Conservation (phyloP, 92 coral and sea anemone genomes). For the Pocillopora meandrina region DNA sequence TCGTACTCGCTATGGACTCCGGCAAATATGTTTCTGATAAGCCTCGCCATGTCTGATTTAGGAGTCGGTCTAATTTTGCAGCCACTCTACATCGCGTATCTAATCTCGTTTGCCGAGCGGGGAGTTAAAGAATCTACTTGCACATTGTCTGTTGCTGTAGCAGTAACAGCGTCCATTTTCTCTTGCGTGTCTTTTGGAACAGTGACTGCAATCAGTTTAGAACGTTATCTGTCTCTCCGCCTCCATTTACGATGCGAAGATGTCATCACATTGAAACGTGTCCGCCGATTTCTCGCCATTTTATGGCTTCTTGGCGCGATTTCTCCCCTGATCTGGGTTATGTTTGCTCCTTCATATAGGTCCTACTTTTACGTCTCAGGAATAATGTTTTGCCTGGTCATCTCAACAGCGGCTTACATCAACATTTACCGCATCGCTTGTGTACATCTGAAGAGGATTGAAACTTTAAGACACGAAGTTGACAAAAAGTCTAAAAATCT, state of each 20-base stretch:
- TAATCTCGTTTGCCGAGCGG: constrained; percentile 5
- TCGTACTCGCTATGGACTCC: constrained; percentile 24
- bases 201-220: constrained; percentile 41
- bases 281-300: constrained; percentile 22
- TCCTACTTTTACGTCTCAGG: constrained; percentile 4
- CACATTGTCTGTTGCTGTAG: background rate
- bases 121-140: constrained; percentile 8
- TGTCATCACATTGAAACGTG: constrained; percentile 25
- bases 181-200: constrained; percentile 27
- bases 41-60: constrained; percentile 35
- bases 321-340: constrained; percentile 19
- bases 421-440: constrained; percentile 26
- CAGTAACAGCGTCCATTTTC: background rate
- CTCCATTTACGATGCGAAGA: constrained; percentile 40
- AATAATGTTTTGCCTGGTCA: constrained; percentile 13
- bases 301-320: constrained; percentile 28
- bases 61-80: constrained; percentile 34
- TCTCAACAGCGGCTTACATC: constrained; percentile 29
- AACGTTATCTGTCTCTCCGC: constrained; percentile 33
- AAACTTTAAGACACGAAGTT: background rate
- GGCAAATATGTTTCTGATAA: constrained; percentile 23
- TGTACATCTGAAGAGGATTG: constrained; percentile 23
- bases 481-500: too few relatives aligned
- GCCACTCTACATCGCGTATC: constrained; percentile 19
- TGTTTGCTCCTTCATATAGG: constrained; percentile 16